Evolutionary conservation across 2,797 vertebrate species (phyloP).

Genomic region (Lacerta agilis): DNA sequence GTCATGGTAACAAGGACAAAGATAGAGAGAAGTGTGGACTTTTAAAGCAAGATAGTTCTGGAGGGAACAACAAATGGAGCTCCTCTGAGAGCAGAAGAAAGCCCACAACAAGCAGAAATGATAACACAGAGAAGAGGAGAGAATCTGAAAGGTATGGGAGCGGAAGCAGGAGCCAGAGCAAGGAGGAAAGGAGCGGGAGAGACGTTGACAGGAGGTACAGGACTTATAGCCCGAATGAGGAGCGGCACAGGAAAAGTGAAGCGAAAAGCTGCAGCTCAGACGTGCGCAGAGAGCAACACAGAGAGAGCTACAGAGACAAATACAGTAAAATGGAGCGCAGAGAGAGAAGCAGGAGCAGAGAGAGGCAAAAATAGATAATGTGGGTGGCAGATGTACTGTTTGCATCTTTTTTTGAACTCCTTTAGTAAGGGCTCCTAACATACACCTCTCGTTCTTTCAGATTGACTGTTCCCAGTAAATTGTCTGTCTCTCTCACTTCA

Average conservation of each 20-base stretch:
- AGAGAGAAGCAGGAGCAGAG: constrained; percentile 62
- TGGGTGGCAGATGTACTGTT: constrained; percentile 39
- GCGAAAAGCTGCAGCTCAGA: constrained; percentile 56
- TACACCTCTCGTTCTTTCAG: constrained; percentile 52
- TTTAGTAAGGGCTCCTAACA: constrained; percentile 71
- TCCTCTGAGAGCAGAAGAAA: constrained; percentile 69
- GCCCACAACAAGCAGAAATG: constrained; percentile 62
- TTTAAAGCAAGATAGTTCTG: constrained; percentile 73
- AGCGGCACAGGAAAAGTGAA: constrained; percentile 48
- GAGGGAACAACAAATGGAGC: constrained; percentile 77
- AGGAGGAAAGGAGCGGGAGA: constrained; percentile 69
- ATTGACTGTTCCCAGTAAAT: constrained; percentile 60
- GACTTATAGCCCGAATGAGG: constrained; percentile 62
- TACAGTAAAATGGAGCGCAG: constrained; percentile 47
- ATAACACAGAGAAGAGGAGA: constrained; percentile 64
- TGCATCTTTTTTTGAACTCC: constrained; percentile 30
- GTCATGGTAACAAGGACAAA: constrained; percentile 74
- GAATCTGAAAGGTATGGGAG: constrained; percentile 63
- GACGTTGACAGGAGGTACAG: constrained; percentile 71
- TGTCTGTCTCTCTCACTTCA: constrained; percentile 49
- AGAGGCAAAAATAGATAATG: constrained; percentile 41
- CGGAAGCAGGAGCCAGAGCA: constrained; percentile 65
- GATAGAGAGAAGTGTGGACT: constrained; percentile 61
- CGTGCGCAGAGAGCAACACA: constrained; percentile 44
- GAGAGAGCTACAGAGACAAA: constrained; percentile 49